Percentiles rank a stretch among this genome's conserved stretches.
These are phyloP conservation scores for Bombus superbus DNA, from an alignment of 1,140 invertebrate species.

Conservation along the genomic window DNA sequence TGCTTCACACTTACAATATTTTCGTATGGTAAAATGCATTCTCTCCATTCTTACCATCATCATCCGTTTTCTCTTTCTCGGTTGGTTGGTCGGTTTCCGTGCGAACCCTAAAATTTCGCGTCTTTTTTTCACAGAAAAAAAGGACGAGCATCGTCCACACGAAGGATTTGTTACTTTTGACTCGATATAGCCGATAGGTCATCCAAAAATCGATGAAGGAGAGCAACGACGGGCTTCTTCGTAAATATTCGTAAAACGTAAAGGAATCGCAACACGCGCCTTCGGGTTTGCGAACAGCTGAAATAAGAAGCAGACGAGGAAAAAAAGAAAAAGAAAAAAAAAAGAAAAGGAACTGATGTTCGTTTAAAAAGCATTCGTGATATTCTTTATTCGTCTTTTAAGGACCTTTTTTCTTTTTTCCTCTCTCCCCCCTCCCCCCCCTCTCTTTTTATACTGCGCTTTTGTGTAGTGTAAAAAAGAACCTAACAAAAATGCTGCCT, in stretches of 20 bases:
- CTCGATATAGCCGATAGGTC: background rate
- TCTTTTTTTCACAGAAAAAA: slow-evolving; percentile 50
- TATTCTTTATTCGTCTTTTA: slow-evolving; percentile 44
- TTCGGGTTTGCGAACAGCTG: background rate
- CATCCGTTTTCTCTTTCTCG: background rate
- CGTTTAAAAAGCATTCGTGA: slow-evolving; percentile 27
- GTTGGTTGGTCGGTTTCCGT: background rate
- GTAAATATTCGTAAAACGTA: background rate
- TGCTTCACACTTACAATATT: background rate
- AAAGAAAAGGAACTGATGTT: background rate
- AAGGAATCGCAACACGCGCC: background rate
- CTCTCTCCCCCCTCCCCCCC: background rate
- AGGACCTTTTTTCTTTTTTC: slow-evolving; percentile 39
- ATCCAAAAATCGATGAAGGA: slow-evolving; percentile 24
- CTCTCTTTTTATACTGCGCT: background rate
- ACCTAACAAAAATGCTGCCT: slow-evolving; percentile 31
- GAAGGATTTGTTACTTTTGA: background rate
- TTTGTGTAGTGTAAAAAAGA: slow-evolving; percentile 33
- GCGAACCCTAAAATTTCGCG: slow-evolving; percentile 14
- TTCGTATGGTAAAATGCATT: background rate
- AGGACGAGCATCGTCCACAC: slow-evolving; percentile 18
- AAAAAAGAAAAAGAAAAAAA: background rate
- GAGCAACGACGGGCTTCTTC: slow-evolving; percentile 22
- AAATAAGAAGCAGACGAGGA: background rate
- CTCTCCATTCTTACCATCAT: background rate